Base-by-base conservation (phyloP, 2,113 vertebrate genomes). In the Candoia aspera region DNA sequence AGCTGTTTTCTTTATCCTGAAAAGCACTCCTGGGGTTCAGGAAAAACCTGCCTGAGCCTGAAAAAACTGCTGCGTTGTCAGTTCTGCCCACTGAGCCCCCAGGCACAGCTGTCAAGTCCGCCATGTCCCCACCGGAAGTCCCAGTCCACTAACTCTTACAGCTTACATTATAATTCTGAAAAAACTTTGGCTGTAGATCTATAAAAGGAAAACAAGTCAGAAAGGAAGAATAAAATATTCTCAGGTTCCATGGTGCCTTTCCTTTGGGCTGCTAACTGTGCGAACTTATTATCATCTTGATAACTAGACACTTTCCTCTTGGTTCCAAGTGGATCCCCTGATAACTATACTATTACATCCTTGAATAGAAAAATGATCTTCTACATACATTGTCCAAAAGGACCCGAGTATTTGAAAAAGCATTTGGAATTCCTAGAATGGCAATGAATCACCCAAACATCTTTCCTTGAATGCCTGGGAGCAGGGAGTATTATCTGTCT, bases 371-470 rank as follows among this genome's bases (percentile, higher is more conserved):
- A 19, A 37, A 79, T 57, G 4, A 29, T 58, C 42, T 24, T 46
- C 21, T 91, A 58, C 57, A 83, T 57, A 58, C 86, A 59, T 87
- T 91, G 53, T 68, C 17, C 60, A 54, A n/a, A 9, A 33, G 54
- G 54, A 26, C n/a, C 5, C 10, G 23, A 88, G 26, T 23, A 33
- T 42, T 91, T 68, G 64, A 33, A 91, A 68, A 60, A 79, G 62
- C 23, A 79, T 83, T 87, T 58, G 79, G 86, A 91, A 59, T 79
- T 79, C 33, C 86, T 91, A 46, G 46, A 33, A 91, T 17, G 2
- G 29, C 8, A 91, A 33, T 29, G 21, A 90, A 59, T 1, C 0
- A 42, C 62, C 24, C 49, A 86, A 90, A 90, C 15, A 42, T 46
- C 59, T 73, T 64, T 90, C 3, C 53, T 26, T 24, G 33, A n/a